Conservation (phyloP, 2,797 vertebrate genomes). For the Sternarchorhynchus goeldii region DNA sequence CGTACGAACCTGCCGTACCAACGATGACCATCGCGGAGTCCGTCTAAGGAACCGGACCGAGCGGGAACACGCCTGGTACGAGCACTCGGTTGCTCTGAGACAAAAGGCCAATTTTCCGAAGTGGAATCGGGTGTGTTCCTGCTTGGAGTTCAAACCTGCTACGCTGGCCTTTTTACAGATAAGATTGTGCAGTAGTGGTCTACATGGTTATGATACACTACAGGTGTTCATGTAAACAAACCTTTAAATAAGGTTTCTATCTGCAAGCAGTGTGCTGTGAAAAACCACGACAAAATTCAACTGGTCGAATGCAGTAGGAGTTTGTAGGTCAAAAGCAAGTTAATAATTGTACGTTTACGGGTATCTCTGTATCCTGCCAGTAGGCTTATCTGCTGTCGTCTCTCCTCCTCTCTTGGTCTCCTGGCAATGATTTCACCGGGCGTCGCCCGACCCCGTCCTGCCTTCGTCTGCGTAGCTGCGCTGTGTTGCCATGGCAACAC, state of each 20-base stretch:
- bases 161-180: too few species aligned
- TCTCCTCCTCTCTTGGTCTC: constrained; percentile 47
- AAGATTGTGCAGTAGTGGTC: too few species aligned
- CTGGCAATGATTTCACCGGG: constrained; percentile 65
- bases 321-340: background rate
- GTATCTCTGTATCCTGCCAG: constrained; percentile 17
- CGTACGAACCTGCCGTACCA: too few species aligned
- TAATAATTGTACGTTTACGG: background rate
- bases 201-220: too few species aligned
- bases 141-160: too few species aligned
- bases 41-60: too few species aligned
- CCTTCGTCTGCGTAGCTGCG: constrained; percentile 47
- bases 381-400: background rate
- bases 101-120: too few species aligned
- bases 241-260: background rate
- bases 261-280: constrained; percentile 1
- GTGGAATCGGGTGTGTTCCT: too few species aligned
- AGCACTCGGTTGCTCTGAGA: too few species aligned
- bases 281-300: background rate
- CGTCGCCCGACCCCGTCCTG: constrained; percentile 47
- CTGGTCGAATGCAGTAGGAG: background rate
- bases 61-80: too few species aligned
- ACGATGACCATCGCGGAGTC: too few species aligned
- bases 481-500: constrained; percentile 71
- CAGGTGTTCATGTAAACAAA: too few species aligned